These are phyloP conservation scores for Mormyrus lacerda DNA, from an alignment of 2,113 vertebrate genomes.

Conservation along the genomic window DNA sequence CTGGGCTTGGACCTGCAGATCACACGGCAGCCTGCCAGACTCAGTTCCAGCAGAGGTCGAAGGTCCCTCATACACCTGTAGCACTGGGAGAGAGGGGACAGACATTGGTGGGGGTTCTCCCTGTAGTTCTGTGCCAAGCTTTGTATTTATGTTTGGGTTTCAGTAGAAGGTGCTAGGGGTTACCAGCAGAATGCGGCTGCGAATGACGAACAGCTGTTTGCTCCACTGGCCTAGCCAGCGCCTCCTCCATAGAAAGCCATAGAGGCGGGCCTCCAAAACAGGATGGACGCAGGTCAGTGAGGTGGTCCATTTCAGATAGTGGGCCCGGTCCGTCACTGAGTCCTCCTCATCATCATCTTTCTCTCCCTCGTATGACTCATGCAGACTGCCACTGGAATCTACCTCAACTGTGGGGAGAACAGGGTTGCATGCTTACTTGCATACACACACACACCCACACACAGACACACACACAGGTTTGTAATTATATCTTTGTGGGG, in stretches of 20 bases:
- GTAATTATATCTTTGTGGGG: no score
- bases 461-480: background rate
- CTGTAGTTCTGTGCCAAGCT: background rate
- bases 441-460: background rate
- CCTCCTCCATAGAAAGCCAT: constrained; percentile 72
- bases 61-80: constrained; percentile 69
- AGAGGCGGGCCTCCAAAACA: constrained; percentile 60
- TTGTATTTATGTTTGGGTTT: background rate
- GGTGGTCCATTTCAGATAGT: constrained; percentile 55
- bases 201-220: constrained; percentile 70
- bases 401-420: constrained; percentile 43
- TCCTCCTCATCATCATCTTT: constrained; percentile 47
- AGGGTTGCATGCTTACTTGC: background rate
- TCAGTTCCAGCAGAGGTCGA: constrained; percentile 64
- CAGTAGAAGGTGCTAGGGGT: background rate
- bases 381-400: constrained; percentile 68
- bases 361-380: constrained; percentile 59
- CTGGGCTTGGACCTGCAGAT: constrained; percentile 57
- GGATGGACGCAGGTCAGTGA: constrained; percentile 48
- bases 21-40: constrained; percentile 58
- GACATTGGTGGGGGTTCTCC: background rate
- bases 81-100: constrained; percentile 45
- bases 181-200: constrained; percentile 61
- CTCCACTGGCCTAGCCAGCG: constrained; percentile 73
- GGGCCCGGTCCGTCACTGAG: constrained; percentile 56